Evolutionary conservation across 2,113 vertebrate genomes (phyloP), one percentile per base, ranked within the genome.

Genomic region (Philantomba maxwellii): DNA sequence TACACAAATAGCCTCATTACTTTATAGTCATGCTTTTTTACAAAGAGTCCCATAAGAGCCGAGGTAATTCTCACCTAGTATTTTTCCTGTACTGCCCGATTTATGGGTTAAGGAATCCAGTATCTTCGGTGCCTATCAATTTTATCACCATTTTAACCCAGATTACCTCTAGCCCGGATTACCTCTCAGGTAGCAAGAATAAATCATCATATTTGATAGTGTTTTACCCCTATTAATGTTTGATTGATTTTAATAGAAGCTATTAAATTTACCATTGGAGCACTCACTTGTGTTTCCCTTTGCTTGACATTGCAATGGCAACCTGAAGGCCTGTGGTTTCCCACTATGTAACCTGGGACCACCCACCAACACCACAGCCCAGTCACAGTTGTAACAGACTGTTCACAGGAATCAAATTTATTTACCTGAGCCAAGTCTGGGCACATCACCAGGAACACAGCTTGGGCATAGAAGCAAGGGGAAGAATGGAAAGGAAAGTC

Each of bases 341-440:
- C 91, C 39, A 57, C 86, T 86, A 23, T 64, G n/a, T 91, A 87
- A 83, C 19, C 5, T 19, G 49, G 45, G 13, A 87, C 51, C 89
- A 58, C 91, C 66, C 33, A 89, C 17, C n/a, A 60, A 91, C 13
- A 92, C 25, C n/a, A 36, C 25, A 94, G 26, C 36, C 60, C 25
- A 73, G 30, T 58, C 86, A 85, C n/a, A 45, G 55, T 91, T 88
- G 7, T 26, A 53, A 70, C 19, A 77, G 19, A 16, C 30, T 80
- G 14, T 93, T 95, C 82, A 80, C 36, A 87, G 49, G 39, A 95
- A 73, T 96, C 62, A 96, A 58, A 86, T 77, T 95, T 19, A 30
- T 45, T 87, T 13, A 36, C 12, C 30, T 82, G 15, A 19, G 16
- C 82, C 51, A 91, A 53, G 9, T 26, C 70, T 36, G 30, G 70